Base-by-base conservation (phyloP, 2,888 invertebrate genomes). In the Dusona sp. region DNA sequence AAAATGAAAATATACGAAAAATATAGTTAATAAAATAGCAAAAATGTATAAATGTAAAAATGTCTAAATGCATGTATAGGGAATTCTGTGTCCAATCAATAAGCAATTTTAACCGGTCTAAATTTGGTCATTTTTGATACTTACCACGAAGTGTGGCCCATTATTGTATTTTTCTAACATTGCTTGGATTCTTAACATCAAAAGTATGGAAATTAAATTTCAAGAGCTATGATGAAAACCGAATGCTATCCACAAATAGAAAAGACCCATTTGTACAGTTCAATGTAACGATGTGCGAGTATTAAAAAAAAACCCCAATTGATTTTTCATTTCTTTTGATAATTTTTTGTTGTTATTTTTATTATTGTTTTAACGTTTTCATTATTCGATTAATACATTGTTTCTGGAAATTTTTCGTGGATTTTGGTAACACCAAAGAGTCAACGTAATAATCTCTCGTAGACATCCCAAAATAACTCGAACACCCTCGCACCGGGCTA, bases 401-500 rank as follows among this genome's bases (percentile, higher is more conserved):
- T 54, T 57, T 70, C 38, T 38, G 74, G 22, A 74, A 38, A 54
- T 22, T 22, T 11, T 33, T 33, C 6, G 51, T 65, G 67, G 22
- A 54, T 38, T 25, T 22, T 54, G 25, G 70, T 61, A 75, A n/a
- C 74, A 29, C 61, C 65, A 36, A 79, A 64, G 38, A 68, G 25
- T 74, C 19, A 70, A 38, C 61, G 74, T 36, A 68, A 75, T 73
- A 61, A 84, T 64, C 45, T 85, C 68, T 72, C 70, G 82, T 73
- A 72, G 75, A 79, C 68, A 80, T 25, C 79, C 85, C 79, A 48
- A 87, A 87, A 87, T 87, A 87, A 85, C 83, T 83, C 67, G 79
- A 65, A 87, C 85, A 77, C 87, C 85, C 85, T 85, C 87, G 83
- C 83, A 84, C 85, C 87, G 85, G 75, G 75, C 84, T 42, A 79